phyloP scores from a whole-genome alignment of 2,113 vertebrate genomes.

The Xiphophorus maculatus region DNA sequence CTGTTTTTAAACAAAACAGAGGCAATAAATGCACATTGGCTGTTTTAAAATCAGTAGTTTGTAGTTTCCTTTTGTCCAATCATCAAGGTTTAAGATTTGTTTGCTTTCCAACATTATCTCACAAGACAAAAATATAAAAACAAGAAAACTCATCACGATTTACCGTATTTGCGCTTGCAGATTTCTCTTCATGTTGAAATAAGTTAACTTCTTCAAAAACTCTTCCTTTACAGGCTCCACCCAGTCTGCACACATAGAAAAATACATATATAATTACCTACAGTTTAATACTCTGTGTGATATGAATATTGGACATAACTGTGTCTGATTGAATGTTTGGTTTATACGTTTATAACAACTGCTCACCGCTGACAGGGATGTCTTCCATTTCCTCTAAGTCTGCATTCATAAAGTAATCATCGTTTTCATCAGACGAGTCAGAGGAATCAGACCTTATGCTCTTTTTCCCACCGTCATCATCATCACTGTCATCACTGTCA shows the following conservation, averaged over 20 bases:
- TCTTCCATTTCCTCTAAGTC: slow-evolving; percentile 13
- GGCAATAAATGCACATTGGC: background rate
- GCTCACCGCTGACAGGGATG: slow-evolving; percentile 68
- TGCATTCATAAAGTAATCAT: background rate
- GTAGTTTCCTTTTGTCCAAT: background rate
- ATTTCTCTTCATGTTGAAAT: slow-evolving; percentile 80
- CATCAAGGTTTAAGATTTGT: background rate
- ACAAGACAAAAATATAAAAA: background rate
- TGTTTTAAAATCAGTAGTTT: background rate
- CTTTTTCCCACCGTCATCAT: background rate
- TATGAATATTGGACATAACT: background rate
- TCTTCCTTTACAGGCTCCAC: slow-evolving; percentile 73
- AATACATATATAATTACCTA: background rate
- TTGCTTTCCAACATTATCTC: background rate
- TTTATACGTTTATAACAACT: background rate
- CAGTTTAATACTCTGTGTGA: background rate
- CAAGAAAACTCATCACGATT: background rate
- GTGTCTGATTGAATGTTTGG: background rate
- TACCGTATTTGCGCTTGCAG: slow-evolving; percentile 80
- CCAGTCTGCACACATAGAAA: slow-evolving; percentile 68
- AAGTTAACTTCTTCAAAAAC: slow-evolving; percentile 83
- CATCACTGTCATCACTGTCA: background rate
- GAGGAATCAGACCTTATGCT: slow-evolving; percentile 1
- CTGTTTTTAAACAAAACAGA: background rate
- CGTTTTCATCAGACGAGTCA: slow-evolving; percentile 26